Evolutionary conservation across 2,888 invertebrate genomes (phyloP), one percentile per base, ranked within the genome.

Genomic region (Nemotelus nigrinus): DNA sequence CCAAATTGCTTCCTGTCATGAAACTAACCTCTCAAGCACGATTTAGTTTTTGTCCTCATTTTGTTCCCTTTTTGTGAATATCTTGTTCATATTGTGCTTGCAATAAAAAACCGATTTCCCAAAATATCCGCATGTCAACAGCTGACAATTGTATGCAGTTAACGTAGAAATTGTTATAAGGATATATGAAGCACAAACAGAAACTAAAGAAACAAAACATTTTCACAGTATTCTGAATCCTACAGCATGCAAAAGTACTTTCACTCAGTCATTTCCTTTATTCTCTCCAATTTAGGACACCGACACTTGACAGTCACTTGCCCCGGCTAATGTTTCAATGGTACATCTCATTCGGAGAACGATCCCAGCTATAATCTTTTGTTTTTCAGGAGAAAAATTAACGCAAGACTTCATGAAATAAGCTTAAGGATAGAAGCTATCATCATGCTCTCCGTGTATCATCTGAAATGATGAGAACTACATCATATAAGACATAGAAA

Each of bases 211-310:
- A 25, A 25, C 25, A 25, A 25, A 25, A 25, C 25, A 25, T 25
- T 25, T 25, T 25, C 25, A 25, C 25, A 25, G 25, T 25, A 25
- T 25, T 25, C 25, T 25, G 25, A 25, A 25, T 25, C 25, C 25
- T 25, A 25, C 25, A 25, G 25, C 25, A 25, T 25, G 53, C 53
- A 10, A 53, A 63, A 63, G 63, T 63, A 63, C 41, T 10, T 41
- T 5, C 41, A 63, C 39, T 39, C 63, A 4, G 3, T 25, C 43
- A 3, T 63, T 39, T 41, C 63, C 41, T 63, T 39, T 3, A 25
- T 8, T 3, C 5, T 43, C 2, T 70, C 53, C 55, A 43, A 70
- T 53, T 70, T 70, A 55, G 70, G 70, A 70, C 70, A 70, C 70
- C 10, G 55, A 10, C 10, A 8, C 70, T 70, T 70, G 55, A 55